These are phyloP conservation scores for Drosophila ananassae DNA, from an alignment of 1,140 invertebrate species.

Conservation along the genomic window DNA sequence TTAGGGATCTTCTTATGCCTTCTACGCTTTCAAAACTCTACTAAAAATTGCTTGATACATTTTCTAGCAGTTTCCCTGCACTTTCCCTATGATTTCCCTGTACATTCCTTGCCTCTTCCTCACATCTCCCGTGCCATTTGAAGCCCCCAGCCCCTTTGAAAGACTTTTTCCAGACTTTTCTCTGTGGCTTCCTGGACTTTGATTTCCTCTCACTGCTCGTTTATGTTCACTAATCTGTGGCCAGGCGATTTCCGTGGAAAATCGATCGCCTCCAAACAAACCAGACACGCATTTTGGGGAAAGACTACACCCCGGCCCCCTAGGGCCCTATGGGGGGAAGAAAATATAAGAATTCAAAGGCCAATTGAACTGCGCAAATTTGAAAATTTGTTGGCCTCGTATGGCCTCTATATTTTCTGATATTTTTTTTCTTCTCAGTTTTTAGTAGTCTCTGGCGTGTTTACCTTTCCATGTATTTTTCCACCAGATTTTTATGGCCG, in stretches of 20 bases:
- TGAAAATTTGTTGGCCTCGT: constrained; percentile 38
- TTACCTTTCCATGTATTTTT: constrained; percentile 44
- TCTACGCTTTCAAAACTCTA: too few species aligned
- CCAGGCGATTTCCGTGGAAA: constrained; percentile 24
- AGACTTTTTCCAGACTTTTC: constrained; percentile 3
- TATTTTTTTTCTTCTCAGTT: not conserved
- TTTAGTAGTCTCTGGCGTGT: constrained; percentile 27
- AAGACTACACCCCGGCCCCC: not conserved
- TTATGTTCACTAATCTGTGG: constrained; percentile 25
- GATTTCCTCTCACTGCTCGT: constrained; percentile 13
- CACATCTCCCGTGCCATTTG: too few species aligned
- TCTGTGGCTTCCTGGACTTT: constrained; percentile 32
- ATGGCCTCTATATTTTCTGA: not conserved
- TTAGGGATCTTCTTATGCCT: too few species aligned
- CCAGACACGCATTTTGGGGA: constrained; percentile 14
- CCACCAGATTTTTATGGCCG: constrained; percentile 48
- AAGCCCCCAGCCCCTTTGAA: not conserved
- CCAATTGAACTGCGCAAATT: constrained; percentile 70
- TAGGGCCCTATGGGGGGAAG: constrained; percentile 11
- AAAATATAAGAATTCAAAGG: constrained; percentile 25
- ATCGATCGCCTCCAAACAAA: not conserved
- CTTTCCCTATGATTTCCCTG: too few species aligned
- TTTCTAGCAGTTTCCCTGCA: too few species aligned
- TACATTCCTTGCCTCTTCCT: not conserved
- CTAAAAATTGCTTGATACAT: too few species aligned